Evolutionary conservation across 1,140 invertebrate genomes (phyloP).

Genomic region (Drosophila pandora): DNA sequence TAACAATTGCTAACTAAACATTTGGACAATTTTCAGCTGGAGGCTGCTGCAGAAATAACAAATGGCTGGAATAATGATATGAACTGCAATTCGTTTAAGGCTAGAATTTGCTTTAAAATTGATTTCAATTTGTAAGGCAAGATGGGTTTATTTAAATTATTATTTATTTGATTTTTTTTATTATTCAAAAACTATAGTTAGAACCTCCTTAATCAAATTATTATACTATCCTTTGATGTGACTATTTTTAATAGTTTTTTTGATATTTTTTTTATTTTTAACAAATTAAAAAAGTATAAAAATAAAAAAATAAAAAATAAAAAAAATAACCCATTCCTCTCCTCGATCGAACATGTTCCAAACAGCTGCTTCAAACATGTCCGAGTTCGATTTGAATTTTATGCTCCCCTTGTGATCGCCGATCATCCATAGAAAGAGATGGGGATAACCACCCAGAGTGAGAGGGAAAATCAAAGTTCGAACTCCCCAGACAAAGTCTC

Average conservation of each 20-base stretch:
- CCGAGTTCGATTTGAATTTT: neutral
- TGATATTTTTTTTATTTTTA: neutral
- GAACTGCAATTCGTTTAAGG: neutral
- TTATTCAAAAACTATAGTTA: too few species aligned
- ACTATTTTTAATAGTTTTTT: neutral
- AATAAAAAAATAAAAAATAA: constrained; percentile 5
- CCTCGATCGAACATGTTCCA: neutral
- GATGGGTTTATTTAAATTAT: too few species aligned
- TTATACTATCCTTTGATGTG: too few species aligned
- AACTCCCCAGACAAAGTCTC: constrained; percentile 3
- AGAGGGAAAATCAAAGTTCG: neutral
- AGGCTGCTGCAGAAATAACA: constrained; percentile 37
- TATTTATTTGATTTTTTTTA: too few species aligned
- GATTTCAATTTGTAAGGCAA: too few species aligned
- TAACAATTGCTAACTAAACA: constrained; percentile 52
- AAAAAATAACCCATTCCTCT: neutral
- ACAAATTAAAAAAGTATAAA: constrained; percentile 3
- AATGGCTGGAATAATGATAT: constrained; percentile 34
- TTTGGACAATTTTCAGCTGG: constrained; percentile 40
- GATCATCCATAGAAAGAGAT: constrained; percentile 13
- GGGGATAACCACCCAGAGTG: neutral
- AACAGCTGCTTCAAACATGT: neutral
- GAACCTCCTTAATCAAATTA: neutral
- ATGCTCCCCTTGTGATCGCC: constrained; percentile 19
- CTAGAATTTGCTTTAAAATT: neutral